Evolutionary conservation across 1,140 invertebrate genomes (phyloP), one percentile per base, ranked within the genome.

Genomic region (Nymphalis io): DNA sequence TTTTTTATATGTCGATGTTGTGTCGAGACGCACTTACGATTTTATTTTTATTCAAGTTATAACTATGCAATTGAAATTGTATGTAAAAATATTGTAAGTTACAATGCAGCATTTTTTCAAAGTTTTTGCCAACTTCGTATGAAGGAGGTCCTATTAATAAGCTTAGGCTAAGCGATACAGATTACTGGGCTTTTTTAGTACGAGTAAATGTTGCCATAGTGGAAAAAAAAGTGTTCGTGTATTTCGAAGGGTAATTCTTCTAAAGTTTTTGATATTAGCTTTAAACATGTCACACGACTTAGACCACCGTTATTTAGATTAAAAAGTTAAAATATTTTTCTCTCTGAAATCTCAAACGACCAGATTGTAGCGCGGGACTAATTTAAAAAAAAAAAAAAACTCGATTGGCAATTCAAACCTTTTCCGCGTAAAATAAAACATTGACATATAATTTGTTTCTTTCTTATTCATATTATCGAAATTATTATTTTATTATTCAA

Each of bases 281-380:
- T 89, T 89, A 89, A 79, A 79, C 76, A 79, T 85, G 80, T 89
- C 84, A 84, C 85, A 89, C 83, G 85, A 89, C 73, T 70, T 77
- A 83, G 78, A 90, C 88, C 88, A 90, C 88, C 87, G 88, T 81
- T 81, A 76, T 80, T 81, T 88, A 85, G 79, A 80, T 79, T 83
- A 79, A 80, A 80, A 79, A 71, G 62, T 60, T 72, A 70, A 72
- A 67, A 71, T 70, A 72, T 76, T 68, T 77, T 60, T 72, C 20
- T 77, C 60, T 79, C 70, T 76, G 39, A 66, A 72, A 72, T 70
- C 72, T 62, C 57, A 68, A 68, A 68, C 44, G 59, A 60, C 66
- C 18, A 21, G 51, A 55, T 15, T 55, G 51, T n/a, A 71, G 59
- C 53, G 65, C 48, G 72, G 64, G 65, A 66, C 20, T 66, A 53